Percentiles rank a stretch among this genome's conserved stretches.
These are phyloP conservation scores for Salticus scenicus DNA, from an alignment of 2,888 invertebrate genomes.

Conservation along the genomic window DNA sequence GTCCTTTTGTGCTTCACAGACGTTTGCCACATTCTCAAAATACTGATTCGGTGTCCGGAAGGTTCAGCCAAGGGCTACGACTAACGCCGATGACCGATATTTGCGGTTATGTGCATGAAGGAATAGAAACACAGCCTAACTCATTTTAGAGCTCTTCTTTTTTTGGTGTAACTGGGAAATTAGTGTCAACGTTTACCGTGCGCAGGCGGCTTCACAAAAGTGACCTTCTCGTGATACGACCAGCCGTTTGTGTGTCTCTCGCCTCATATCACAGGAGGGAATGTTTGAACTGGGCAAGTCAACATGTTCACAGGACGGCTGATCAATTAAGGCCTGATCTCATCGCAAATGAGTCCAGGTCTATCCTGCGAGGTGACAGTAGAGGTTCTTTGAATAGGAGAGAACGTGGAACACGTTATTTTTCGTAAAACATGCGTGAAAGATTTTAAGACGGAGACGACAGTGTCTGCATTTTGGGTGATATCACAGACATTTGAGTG, in stretches of 20 bases:
- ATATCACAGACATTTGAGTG: neutral
- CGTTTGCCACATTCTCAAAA: neutral
- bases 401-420: neutral
- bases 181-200: too few relatives aligned
- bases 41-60: neutral
- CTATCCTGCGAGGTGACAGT: neutral
- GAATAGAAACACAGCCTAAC: too few relatives aligned
- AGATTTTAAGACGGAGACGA: neutral
- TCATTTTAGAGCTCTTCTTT: too few relatives aligned
- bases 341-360: neutral
- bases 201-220: too few relatives aligned
- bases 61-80: neutral
- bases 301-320: neutral
- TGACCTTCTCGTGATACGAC: too few relatives aligned
- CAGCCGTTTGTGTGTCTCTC: too few relatives aligned
- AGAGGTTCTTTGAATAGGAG: neutral
- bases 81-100: too few relatives aligned
- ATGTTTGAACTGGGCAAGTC: neutral
- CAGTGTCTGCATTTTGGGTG: constrained; percentile 10
- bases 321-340: neutral
- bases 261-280: neutral
- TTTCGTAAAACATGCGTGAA: neutral
- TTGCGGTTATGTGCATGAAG: too few relatives aligned
- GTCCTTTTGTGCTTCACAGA: neutral
- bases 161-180: too few relatives aligned